These are phyloP conservation scores for Eudasyphora cyanicolor DNA, from an alignment of 2,888 invertebrate genomes.

Conservation along the genomic window DNA sequence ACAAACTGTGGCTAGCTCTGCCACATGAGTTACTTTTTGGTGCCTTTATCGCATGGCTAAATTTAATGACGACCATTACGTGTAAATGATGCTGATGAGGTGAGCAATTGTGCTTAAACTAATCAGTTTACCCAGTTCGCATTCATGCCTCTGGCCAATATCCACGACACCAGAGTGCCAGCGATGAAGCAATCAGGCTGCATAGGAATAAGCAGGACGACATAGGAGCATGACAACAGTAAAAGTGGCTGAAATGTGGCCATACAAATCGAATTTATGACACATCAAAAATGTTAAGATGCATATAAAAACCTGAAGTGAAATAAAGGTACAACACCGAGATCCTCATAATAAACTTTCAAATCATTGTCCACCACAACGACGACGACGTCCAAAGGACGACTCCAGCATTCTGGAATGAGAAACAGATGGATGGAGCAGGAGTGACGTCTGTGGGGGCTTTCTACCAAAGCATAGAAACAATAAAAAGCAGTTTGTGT, in stretches of 20 bases:
- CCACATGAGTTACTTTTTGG: constrained; percentile 24
- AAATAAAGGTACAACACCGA: constrained; percentile 58
- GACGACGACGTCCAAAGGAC: too few relatives aligned
- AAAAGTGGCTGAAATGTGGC: constrained; percentile 56
- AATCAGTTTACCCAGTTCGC: constrained; percentile 42
- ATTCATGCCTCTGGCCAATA: not conserved
- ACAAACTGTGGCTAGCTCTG: not conserved
- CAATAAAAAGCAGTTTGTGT: constrained; percentile 36
- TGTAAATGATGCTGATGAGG: constrained; percentile 69
- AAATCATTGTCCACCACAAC: not conserved
- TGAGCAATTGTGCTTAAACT: constrained; percentile 63
- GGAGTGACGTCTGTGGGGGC: not conserved
- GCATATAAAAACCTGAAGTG: constrained; percentile 48
- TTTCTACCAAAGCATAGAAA: not conserved
- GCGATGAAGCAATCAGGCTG: too few relatives aligned
- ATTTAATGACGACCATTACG: constrained; percentile 67
- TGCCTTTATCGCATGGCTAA: constrained; percentile 37
- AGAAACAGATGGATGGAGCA: not conserved
- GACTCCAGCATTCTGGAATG: constrained; percentile 30
- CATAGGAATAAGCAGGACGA: not conserved
- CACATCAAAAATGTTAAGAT: constrained; percentile 67
- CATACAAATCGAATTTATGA: constrained; percentile 68
- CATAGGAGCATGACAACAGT: constrained; percentile 25
- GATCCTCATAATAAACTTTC: constrained; percentile 14
- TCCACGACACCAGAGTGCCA: constrained; percentile 14